Conservation (phyloP, 2,888 invertebrate species). For the Melipona bicolor region DNA sequence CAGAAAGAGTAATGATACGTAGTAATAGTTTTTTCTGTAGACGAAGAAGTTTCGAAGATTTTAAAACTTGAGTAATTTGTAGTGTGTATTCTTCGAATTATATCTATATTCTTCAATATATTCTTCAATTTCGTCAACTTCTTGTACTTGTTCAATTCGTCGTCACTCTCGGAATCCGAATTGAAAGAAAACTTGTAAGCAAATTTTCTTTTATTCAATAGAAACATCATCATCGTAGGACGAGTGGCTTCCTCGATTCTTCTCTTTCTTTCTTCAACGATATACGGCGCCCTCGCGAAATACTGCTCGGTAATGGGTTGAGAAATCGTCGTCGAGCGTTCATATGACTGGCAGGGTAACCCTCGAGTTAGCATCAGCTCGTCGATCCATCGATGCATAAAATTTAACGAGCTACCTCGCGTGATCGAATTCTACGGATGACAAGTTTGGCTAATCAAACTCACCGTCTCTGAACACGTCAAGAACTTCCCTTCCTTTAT, state of each 20-base stretch:
- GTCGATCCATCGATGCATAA: constrained; percentile 52
- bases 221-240: not conserved
- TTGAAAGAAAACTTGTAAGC: too few species aligned
- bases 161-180: too few species aligned
- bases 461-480: not conserved
- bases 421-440: constrained; percentile 47
- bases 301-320: constrained; percentile 23
- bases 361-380: constrained; percentile 27
- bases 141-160: too few species aligned
- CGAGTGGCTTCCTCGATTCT: not conserved
- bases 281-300: not conserved
- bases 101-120: too few species aligned
- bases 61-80: too few species aligned
- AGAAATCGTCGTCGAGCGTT: constrained; percentile 27
- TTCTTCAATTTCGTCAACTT: too few species aligned
- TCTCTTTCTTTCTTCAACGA: not conserved
- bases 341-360: constrained; percentile 29
- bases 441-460: constrained; percentile 36
- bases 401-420: constrained; percentile 60
- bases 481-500: not conserved
- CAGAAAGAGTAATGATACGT: too few species aligned
- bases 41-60: too few species aligned
- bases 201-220: too few species aligned
- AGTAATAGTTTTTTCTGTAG: too few species aligned
- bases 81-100: too few species aligned